phyloP scores from a whole-genome alignment of 2,888 invertebrate species.

The Protonemura montana region DNA sequence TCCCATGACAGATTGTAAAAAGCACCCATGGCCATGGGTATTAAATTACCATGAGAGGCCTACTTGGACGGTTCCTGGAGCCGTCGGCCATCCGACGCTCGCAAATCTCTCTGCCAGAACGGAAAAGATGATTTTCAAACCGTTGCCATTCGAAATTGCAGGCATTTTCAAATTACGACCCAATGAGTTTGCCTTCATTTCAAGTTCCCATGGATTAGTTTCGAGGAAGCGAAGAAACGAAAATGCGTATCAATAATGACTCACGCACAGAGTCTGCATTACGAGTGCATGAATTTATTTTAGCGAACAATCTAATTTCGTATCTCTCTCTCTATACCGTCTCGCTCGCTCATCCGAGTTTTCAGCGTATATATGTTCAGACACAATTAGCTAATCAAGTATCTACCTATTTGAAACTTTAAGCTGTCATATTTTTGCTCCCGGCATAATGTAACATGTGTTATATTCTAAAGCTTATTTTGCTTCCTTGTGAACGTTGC shows the following conservation, averaged over 20 bases:
- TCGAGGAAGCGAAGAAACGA: background rate
- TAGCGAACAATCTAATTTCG: background rate
- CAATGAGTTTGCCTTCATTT: background rate
- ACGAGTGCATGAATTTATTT: background rate
- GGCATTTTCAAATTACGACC: background rate
- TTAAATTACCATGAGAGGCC: constrained; percentile 24
- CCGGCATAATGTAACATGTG: background rate
- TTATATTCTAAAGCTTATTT: background rate
- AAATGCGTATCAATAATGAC: background rate
- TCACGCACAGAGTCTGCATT: background rate
- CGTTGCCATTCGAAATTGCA: background rate
- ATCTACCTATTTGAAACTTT: background rate
- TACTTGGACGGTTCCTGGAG: background rate
- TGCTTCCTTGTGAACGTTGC: background rate
- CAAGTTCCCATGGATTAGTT: background rate
- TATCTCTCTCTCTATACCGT: background rate
- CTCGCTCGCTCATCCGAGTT: background rate
- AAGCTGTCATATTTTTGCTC: background rate
- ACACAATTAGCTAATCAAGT: background rate
- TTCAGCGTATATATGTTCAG: background rate
- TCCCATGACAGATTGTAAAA: constrained; percentile 30
- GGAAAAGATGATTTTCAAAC: background rate
- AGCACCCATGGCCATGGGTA: constrained; percentile 8
- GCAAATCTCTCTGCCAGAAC: background rate
- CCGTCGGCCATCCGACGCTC: background rate